phyloP scores from a whole-genome alignment of 1,140 invertebrate species.

The Diploscapter pachys region DNA sequence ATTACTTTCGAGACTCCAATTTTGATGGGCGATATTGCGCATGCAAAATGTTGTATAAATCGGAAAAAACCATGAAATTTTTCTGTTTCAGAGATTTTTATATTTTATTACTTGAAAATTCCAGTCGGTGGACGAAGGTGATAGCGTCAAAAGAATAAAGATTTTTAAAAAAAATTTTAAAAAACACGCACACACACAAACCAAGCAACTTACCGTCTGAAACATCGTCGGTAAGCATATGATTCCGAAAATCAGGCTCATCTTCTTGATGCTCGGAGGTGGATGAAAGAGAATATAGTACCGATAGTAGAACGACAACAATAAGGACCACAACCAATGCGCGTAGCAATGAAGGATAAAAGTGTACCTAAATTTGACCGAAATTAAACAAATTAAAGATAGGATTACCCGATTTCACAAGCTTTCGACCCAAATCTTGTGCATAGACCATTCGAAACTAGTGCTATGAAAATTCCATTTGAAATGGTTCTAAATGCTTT shows the following conservation, averaged over 20 bases:
- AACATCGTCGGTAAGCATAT: slow-evolving; percentile 12
- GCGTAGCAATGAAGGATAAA: background rate
- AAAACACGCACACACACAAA: too few relatives aligned
- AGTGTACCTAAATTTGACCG: slow-evolving; percentile 6
- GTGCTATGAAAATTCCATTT: background rate
- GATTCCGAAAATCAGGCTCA: background rate
- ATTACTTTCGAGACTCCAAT: too few relatives aligned
- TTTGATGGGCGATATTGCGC: too few relatives aligned
- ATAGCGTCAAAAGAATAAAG: too few relatives aligned
- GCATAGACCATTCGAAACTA: slow-evolving; percentile 5
- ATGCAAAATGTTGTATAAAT: too few relatives aligned
- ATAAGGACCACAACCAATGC: slow-evolving; percentile 14
- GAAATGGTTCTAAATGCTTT: slow-evolving; percentile 13
- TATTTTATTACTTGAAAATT: too few relatives aligned
- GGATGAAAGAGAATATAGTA: slow-evolving; percentile 22
- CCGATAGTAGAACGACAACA: slow-evolving; percentile 7
- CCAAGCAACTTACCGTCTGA: slow-evolving; percentile 1
- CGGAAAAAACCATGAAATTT: too few relatives aligned
- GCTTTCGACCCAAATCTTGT: slow-evolving; percentile 1
- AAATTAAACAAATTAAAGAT: background rate
- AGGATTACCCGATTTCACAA: background rate
- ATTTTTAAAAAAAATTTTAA: too few relatives aligned
- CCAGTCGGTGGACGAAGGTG: too few relatives aligned
- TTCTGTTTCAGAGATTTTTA: too few relatives aligned
- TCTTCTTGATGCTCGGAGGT: background rate